Evolutionary conservation across 2,113 vertebrate species (phyloP).

Genomic region (Alces alces): DNA sequence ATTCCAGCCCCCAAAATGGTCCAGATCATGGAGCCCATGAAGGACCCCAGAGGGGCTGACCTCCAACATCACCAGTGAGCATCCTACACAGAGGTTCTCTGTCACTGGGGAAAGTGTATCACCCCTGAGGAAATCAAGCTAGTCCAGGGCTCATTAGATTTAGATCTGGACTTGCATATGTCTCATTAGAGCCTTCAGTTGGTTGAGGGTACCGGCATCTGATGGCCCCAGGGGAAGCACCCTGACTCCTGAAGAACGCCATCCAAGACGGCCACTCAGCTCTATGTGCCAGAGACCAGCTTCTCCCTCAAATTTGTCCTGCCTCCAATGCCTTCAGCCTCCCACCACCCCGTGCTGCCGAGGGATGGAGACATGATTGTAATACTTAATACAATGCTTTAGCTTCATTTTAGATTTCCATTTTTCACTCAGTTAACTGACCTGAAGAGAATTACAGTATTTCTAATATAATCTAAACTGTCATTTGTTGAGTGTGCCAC

Average conservation of each 20-base stretch:
- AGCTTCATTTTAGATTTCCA: slow-evolving; percentile 38
- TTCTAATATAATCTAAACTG: slow-evolving; percentile 53
- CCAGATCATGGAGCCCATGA: not conserved
- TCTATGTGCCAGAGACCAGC: not conserved
- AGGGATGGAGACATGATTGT: not conserved
- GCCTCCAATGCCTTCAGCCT: not conserved
- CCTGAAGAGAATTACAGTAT: slow-evolving; percentile 46
- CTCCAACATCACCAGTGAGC: not conserved
- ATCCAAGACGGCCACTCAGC: not conserved
- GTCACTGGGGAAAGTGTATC: not conserved
- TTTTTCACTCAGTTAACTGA: slow-evolving; percentile 37
- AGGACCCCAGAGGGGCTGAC: not conserved
- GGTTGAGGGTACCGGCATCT: not conserved
- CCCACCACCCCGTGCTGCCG: not conserved
- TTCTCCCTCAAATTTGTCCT: not conserved
- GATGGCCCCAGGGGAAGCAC: not conserved
- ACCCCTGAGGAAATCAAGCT: not conserved
- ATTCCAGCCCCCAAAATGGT: not conserved
- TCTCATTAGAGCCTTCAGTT: not conserved
- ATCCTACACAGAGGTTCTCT: not conserved
- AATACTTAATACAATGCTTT: not conserved
- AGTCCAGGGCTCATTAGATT: not conserved
- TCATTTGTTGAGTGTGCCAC: slow-evolving; percentile 26
- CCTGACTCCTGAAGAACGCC: not conserved
- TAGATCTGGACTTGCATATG: not conserved